Evolutionary conservation across 2,888 invertebrate genomes (phyloP), one percentile per base, ranked within the genome.

Genomic region (Papilio elwesi): DNA sequence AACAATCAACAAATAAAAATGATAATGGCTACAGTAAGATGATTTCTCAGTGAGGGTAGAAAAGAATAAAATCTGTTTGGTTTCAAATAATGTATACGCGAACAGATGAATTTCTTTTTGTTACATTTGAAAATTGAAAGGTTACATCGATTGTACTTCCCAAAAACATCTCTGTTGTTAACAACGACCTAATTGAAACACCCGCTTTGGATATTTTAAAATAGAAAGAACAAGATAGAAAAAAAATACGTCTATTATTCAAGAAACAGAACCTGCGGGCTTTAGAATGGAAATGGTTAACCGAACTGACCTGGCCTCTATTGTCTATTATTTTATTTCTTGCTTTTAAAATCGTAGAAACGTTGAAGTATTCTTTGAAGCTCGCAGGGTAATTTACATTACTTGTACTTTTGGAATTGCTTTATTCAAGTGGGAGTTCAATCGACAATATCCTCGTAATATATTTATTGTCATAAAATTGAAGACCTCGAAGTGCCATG

Each of bases 201-300:
- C 52, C 15, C 53, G 9, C 52, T 53, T 66, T 43, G 13, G 36
- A 15, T 53, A 6, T 55, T 7, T 66, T 51, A 36, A 51, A 52
- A 15, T 15, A 11, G 12, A 66, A 52, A 38, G 43, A 66, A 53
- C 38, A 52, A 53, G 43, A 51, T 52, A 15, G n/a, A 38, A 53
- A 53, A 66, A 7, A 65, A 65, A 43, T 66, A 66, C 66, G 52
- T 52, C 38, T 52, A 52, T 51, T 65, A 65, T 53, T 66, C 66
- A 66, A 66, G 66, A 65, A 51, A 65, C 36, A 36, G 52, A 66
- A 64, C 26, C 53, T 15, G 38, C n/a, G 49, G 52, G 8, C 38
- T 66, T 52, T 52, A 52, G 52, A 10, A 66, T 52, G 52, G 52
- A 66, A 66, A 66, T 52, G 38, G 51, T 38, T 66, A 66, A 66